Evolutionary conservation across 1,140 invertebrate species (phyloP), one percentile per base, ranked within the genome.

Genomic region (Drosophila elegans): DNA sequence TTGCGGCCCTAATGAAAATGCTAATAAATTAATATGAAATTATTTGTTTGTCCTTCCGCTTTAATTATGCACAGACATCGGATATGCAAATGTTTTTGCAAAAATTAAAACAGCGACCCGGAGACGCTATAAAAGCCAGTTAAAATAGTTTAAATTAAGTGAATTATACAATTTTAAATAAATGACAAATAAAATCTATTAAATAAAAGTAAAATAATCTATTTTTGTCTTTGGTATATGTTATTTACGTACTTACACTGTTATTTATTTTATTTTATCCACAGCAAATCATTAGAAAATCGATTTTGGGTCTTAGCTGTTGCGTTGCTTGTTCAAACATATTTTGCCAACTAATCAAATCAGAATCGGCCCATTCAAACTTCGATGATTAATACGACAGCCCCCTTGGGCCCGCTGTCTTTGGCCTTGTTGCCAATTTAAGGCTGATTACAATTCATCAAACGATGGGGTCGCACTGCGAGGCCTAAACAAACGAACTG

Each of bases 391-490:
- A 75, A 75, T 75, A 59, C 52, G 71, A 54, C 36, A 21, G 44
- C 10, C 44, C 60, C 60, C 27, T 64, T 42, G 6, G 12, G 36
- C 27, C n/a, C 25, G 3, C 13, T 60, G 46, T 41, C 53, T 25
- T 27, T 66, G 62, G 62, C 63, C 67, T 69, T 56, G 51, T 56
- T 71, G 44, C 59, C 79, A 77, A 88, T 88, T 74, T 80, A 64
- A 46, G 79, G 80, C 78, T 89, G 84, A 89, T 89, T 89, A 80
- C 73, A 80, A 89, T 89, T 89, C 80, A 89, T 89, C 84, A 89
- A 44, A 21, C 21, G 38, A 38, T 13, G 56, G 66, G 36, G 42
- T 46, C 54, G 42, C 29, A 36, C 32, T 49, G n/a, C 39, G 48
- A 61, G 74, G 49, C 83, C 84, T 88, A 89, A 88, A 80, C 84